Base-by-base conservation (phyloP, 35 echinoderm and acorn worm genomes). In the Ptychodera flava region DNA sequence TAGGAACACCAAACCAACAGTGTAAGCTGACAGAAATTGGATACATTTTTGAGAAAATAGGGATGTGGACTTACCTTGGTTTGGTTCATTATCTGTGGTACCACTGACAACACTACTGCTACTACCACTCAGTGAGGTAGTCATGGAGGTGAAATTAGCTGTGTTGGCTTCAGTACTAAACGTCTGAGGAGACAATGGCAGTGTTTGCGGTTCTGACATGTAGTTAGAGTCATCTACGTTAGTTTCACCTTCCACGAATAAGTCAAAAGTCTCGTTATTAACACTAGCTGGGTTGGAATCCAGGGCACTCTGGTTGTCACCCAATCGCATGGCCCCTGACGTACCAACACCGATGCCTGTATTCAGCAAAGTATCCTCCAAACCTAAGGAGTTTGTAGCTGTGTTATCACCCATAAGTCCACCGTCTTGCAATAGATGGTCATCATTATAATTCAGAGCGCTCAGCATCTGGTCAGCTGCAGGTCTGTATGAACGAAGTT, bases 241-340 rank as follows among this genome's bases (percentile, higher is more conserved):
- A 22, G 45, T 35, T 36, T 36, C 82, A 35, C 82, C 37, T 28
- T 83, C 37, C 37, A 30, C 82, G 37, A 83, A 83, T 0, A 83
- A 30, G 28, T 83, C 82, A 83, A 83, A 83, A 6, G 82, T 28
- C 30, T 36, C 37, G 35, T 36, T 83, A 36, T 83, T 83, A 28
- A 83, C 82, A 83, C 82, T 83, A 1, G 82, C 82, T 36, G 82
- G 82, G 28, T 83, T 83, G 1, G 82, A 83, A 83, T 83, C 82
- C 14, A 83, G 35, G 30, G 82, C 37, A 2, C 34, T 28, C 6
- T 34, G 34, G 37, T 34, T 83, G 27, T 82, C 34, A 30, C 37
- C 82, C 30, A 36, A 30, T 36, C 34, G 82, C 35, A 34, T 83
- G 34, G 33, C 82, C 34, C 82, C 82, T 36, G 82, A 10, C 28